Base-by-base conservation (phyloP, 2,797 vertebrate genomes). In the Xiphorhynchus erythropygius region DNA sequence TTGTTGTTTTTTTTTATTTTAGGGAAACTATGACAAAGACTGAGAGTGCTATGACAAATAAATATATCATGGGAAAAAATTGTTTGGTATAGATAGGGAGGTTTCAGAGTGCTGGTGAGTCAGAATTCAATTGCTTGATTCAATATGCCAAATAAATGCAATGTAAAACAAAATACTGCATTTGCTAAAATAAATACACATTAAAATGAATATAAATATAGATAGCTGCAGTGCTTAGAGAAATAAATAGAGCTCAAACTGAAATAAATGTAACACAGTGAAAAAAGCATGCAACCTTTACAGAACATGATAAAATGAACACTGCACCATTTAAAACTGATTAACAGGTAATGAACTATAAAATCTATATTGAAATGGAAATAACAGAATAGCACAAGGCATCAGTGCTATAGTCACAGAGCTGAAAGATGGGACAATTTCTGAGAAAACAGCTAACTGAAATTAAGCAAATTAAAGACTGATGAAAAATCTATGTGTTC, bases 331-430 rank as follows among this genome's bases (percentile, higher is more conserved):
- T 97, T 96, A 96, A 97, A 97, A 88, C 80, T 97, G 97, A 97
- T 96, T 97, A 97, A 97, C 98, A 98, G 95, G 91, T 97, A 98
- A 98, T 97, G 97, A 98, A 97, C 96, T 98, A 96, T 97, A 97
- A 98, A 98, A 98, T 96, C 93, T 96, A 60, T 96, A 96, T 92
- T 97, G 96, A 97, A 97, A 97, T 94, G 82, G 95, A 97, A 97
- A 96, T 93, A 78, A 76, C 87, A 92, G 81, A 90, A 97, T 87
- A 94, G 37, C 33, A 88, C 78, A 90, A 78, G 33, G 23, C 41
- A 91, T 96, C 82, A 75, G 71, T 75, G 75, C n/a, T 79, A 64
- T 16, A 95, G 63, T 94, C 68, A 87, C 30, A 87, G 16, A 21
- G 46, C 57, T 96, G 84, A 95, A 97, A 96, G 91, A 94, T 84